Evolutionary conservation across 2,797 vertebrate species (phyloP).

Genomic region (Manis crassicaudata): DNA sequence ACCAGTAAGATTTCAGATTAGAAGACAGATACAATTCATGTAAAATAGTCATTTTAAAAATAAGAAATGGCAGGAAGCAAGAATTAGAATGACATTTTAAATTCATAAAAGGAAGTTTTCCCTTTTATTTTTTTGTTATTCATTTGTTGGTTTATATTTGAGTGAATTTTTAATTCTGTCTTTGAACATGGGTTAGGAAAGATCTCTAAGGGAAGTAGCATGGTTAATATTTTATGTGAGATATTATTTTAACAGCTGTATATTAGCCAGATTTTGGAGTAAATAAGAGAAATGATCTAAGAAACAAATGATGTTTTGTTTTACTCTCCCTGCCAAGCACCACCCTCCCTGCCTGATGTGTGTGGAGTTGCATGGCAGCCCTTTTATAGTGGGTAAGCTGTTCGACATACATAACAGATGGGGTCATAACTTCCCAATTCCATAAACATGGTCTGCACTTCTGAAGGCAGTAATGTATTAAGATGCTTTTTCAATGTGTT

Average conservation of each 20-base stretch:
- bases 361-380: background rate
- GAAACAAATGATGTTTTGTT: background rate
- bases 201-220: background rate
- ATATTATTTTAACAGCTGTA: slow-evolving; percentile 35
- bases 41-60: background rate
- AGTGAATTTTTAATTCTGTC: background rate
- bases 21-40: background rate
- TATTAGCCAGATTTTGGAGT: slow-evolving; percentile 20
- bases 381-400: slow-evolving; percentile 31
- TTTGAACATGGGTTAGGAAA: slow-evolving; percentile 7
- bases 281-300: slow-evolving; percentile 5
- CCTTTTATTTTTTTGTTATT: background rate
- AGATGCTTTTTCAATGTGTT: slow-evolving; percentile 73
- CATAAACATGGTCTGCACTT: slow-evolving; percentile 72
- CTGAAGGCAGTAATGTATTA: slow-evolving; percentile 71
- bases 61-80: background rate
- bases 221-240: background rate
- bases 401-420: slow-evolving; percentile 69
- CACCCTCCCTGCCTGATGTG: background rate
- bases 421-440: slow-evolving; percentile 71
- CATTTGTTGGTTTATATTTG: background rate
- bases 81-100: background rate
- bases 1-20: background rate
- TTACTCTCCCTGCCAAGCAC: background rate
- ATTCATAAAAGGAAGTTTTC: background rate